phyloP scores from a whole-genome alignment of 1,140 invertebrate genomes.

The Teleopsis dalmanni region DNA sequence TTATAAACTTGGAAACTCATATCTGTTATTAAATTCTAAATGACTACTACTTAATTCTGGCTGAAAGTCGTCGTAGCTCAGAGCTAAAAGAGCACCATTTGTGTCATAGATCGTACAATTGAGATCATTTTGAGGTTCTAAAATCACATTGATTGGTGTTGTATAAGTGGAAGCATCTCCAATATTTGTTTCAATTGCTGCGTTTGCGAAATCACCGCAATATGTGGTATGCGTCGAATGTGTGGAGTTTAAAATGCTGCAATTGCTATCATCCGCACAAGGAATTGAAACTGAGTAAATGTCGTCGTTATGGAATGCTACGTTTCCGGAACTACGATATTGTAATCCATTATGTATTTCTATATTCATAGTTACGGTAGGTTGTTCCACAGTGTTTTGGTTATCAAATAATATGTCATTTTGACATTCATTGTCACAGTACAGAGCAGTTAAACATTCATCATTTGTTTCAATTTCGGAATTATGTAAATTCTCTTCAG shows the following conservation, averaged over 20 bases:
- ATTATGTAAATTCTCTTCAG: no score
- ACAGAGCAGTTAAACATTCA: no score
- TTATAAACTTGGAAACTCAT: constrained; percentile 39
- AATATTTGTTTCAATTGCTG: constrained; percentile 5
- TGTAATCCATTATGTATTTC: constrained; percentile 33
- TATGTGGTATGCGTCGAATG: constrained; percentile 33
- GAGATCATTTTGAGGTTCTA: constrained; percentile 33
- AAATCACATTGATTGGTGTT: constrained; percentile 10
- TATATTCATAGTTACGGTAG: constrained; percentile 39
- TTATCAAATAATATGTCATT: constrained; percentile 4
- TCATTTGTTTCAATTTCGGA: no score
- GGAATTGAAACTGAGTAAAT: constrained; percentile 27
- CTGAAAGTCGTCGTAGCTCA: constrained; percentile 33
- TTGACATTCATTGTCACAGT: constrained; percentile 1
- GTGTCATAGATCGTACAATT: constrained; percentile 35
- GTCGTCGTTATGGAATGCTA: constrained; percentile 24
- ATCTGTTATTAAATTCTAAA: constrained; percentile 41
- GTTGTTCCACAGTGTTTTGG: constrained; percentile 16
- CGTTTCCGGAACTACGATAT: constrained; percentile 23
- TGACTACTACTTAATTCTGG: constrained; percentile 39
- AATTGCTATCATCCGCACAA: constrained; percentile 30
- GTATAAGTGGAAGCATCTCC: constrained; percentile 21
- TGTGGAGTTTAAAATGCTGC: constrained; percentile 32
- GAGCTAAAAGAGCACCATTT: constrained; percentile 36
- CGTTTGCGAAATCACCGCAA: constrained; percentile 22